Conservation (phyloP, 2,797 vertebrate genomes). For the Heliangelus exortis region DNA sequence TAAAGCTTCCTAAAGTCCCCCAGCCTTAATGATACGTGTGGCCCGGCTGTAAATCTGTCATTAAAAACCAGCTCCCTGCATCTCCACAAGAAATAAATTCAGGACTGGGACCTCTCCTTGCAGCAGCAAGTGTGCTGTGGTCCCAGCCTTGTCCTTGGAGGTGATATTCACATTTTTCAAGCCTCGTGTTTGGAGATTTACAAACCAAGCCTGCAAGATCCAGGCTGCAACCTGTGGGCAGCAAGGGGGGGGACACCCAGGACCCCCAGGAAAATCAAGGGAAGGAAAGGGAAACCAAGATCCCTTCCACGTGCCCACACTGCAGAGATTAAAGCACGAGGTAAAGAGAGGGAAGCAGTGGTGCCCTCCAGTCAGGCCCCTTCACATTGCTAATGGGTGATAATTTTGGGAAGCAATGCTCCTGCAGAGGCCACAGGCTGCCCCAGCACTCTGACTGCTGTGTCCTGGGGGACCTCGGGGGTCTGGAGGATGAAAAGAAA, state of each 20-base stretch:
- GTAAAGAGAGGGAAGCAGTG: no score
- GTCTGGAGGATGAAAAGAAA: no score
- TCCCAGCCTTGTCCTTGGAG: neutral
- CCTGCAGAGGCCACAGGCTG: no score
- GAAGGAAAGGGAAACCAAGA: neutral
- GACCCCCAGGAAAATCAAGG: neutral
- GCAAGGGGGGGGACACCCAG: rapidly evolving
- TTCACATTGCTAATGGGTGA: no score
- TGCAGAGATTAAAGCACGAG: neutral
- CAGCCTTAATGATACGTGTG: neutral
- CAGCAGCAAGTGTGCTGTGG: neutral
- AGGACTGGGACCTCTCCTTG: neutral
- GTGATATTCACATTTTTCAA: neutral
- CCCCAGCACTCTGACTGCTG: no score
- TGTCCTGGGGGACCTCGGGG: no score
- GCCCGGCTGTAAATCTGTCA: neutral
- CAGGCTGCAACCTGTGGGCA: rapidly evolving
- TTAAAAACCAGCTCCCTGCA: neutral
- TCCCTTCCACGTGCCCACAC: neutral
- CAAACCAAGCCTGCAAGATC: neutral
- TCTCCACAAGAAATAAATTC: neutral
- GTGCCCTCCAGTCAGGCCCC: no score
- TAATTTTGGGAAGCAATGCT: no score
- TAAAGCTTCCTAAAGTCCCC: neutral
- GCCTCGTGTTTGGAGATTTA: neutral